These are phyloP conservation scores for Artibeus lituratus DNA, from an alignment of 2,797 vertebrate genomes.

Conservation along the genomic window DNA sequence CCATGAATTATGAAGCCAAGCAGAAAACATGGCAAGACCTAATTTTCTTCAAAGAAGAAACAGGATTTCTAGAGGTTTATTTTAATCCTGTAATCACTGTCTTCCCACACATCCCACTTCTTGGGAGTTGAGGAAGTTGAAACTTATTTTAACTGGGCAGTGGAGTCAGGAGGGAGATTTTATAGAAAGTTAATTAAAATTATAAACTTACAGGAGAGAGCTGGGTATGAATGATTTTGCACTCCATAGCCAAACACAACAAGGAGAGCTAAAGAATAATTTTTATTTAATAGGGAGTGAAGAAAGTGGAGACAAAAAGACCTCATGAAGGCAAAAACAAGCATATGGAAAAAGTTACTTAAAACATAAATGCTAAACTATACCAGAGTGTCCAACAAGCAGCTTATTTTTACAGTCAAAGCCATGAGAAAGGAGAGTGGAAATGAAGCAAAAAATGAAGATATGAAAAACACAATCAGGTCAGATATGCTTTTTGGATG, in stretches of 20 bases:
- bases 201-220: neutral
- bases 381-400: conserved; percentile 35
- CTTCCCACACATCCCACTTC: conserved; percentile 47
- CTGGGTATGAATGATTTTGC: conserved; percentile 6
- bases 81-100: conserved; percentile 60
- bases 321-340: conserved; percentile 49
- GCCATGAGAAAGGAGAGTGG: conserved; percentile 1
- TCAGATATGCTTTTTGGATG: neutral
- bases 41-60: conserved; percentile 58
- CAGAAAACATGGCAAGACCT: conserved; percentile 41
- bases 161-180: conserved; percentile 22
- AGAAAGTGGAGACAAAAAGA: conserved; percentile 45
- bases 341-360: conserved; percentile 62
- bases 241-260: conserved; percentile 43
- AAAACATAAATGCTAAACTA: conserved; percentile 41
- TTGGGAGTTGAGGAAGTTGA: neutral
- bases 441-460: conserved; percentile 53
- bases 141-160: conserved; percentile 36
- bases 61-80: conserved; percentile 14
- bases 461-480: conserved; percentile 43
- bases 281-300: neutral
- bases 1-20: conserved; percentile 28
- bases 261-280: neutral
- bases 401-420: conserved; percentile 50
- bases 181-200: conserved; percentile 52